These are phyloP conservation scores for Endomychus coccineus DNA, from an alignment of 2,888 invertebrate genomes.

Conservation along the genomic window DNA sequence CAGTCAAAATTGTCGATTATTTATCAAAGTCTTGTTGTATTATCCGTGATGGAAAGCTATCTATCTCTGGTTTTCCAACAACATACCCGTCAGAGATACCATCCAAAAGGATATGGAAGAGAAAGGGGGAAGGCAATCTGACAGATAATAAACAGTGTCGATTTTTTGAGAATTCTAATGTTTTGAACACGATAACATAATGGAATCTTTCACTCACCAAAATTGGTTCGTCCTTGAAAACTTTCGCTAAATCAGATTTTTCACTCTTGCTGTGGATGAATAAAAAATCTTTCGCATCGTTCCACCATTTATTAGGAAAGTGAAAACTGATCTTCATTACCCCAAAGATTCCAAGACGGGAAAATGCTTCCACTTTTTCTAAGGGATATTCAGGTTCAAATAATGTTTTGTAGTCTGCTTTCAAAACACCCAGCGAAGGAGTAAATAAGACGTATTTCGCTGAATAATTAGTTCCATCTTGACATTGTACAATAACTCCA, in stretches of 20 bases:
- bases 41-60: no score
- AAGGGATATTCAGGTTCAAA: constrained; percentile 52
- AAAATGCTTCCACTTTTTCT: constrained; percentile 50
- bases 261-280: constrained; percentile 54
- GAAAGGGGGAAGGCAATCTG: no score
- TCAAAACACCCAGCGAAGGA: constrained; percentile 61
- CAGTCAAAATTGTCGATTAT: no score
- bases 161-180: no score
- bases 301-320: constrained; percentile 61
- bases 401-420: constrained; percentile 46
- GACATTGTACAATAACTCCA: constrained; percentile 44
- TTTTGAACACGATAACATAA: no score
- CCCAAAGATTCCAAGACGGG: constrained; percentile 55
- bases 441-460: constrained; percentile 63
- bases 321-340: constrained; percentile 61
- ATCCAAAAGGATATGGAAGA: no score
- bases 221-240: no score
- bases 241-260: constrained; percentile 29
- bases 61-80: no score
- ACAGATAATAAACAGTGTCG: no score
- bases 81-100: no score
- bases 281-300: constrained; percentile 47
- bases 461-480: constrained; percentile 47
- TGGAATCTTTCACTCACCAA: no score
- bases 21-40: no score